Percentiles rank a stretch among this genome's conserved stretches.
phyloP scores from a whole-genome alignment of 1,140 invertebrate species.

The Drosophila repleta region DNA sequence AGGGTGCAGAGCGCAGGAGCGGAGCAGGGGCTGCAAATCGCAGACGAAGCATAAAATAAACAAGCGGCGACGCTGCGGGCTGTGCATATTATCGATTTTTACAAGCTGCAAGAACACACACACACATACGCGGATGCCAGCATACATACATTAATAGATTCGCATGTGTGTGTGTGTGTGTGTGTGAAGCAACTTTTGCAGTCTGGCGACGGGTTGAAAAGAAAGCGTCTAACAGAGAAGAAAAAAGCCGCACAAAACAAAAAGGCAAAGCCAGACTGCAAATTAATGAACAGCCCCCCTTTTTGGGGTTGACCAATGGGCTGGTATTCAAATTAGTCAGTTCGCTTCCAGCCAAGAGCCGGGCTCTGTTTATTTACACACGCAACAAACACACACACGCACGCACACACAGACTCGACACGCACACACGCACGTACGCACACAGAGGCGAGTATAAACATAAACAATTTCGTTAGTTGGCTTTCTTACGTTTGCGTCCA shows the following conservation, averaged over 20 bases:
- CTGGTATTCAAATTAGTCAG: background rate
- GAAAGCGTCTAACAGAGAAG: conserved; percentile 25
- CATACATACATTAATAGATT: conserved; percentile 36
- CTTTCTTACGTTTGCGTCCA: conserved; percentile 47
- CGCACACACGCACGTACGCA: conserved; percentile 13
- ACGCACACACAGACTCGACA: too few relatives aligned
- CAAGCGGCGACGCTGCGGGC: conserved; percentile 59
- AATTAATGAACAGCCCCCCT: conserved; percentile 14
- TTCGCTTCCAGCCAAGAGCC: background rate
- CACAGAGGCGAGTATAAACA: conserved; percentile 30
- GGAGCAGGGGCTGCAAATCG: conserved; percentile 72
- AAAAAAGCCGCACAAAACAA: conserved; percentile 38
- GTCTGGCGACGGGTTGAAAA: conserved; percentile 30
- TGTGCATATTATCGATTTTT: conserved; percentile 73
- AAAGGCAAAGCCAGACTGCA: conserved; percentile 1
- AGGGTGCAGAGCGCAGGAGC: conserved; percentile 30
- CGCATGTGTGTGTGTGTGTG: conserved; percentile 3
- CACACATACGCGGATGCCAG: conserved; percentile 25
- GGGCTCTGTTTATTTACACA: conserved; percentile 53
- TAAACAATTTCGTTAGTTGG: conserved; percentile 42
- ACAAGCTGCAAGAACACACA: conserved; percentile 59
- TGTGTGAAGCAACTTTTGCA: conserved; percentile 23
- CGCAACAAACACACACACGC: background rate
- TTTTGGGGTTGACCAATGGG: background rate
- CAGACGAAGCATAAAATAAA: conserved; percentile 82